Conservation (phyloP, 1,140 invertebrate genomes). For the Cardiocondyla obscurior region DNA sequence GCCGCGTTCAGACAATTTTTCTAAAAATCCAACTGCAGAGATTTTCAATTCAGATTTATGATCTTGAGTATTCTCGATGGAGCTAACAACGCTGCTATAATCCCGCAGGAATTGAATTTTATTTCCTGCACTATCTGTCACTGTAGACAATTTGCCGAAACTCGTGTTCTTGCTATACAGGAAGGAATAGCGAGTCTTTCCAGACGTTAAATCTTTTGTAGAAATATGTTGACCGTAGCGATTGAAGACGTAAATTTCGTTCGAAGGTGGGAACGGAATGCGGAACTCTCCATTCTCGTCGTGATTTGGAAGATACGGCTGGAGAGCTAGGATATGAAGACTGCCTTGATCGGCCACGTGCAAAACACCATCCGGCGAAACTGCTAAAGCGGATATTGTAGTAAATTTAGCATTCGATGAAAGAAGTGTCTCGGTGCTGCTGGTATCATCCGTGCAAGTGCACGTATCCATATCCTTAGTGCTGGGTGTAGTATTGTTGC, state of each 20-base stretch:
- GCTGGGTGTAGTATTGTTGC: constrained; percentile 78
- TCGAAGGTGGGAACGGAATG: constrained; percentile 94
- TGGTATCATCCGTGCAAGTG: constrained; percentile 86
- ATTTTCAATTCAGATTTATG: constrained; percentile 95
- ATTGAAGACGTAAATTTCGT: constrained; percentile 97
- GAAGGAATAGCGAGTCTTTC: constrained; percentile 96
- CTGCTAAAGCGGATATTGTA: constrained; percentile 95
- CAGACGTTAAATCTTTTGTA: constrained; percentile 96
- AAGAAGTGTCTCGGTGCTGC: constrained; percentile 92
- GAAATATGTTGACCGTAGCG: constrained; percentile 97
- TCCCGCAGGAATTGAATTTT: constrained; percentile 96
- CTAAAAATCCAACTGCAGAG: constrained; percentile 93
- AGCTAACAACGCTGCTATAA: constrained; percentile 94
- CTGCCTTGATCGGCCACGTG: constrained; percentile 97
- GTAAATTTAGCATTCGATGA: constrained; percentile 96
- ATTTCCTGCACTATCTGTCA: constrained; percentile 96
- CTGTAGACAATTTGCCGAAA: constrained; percentile 96
- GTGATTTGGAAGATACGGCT: constrained; percentile 94
- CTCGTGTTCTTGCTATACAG: constrained; percentile 98
- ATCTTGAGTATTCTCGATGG: constrained; percentile 97
- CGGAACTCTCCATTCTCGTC: constrained; percentile 96
- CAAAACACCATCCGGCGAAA: constrained; percentile 96
- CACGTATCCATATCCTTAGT: constrained; percentile 84
- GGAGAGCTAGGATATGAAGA: constrained; percentile 93
- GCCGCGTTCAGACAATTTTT: constrained; percentile 92